A percentile compares a stretch with the other conserved stretches of the same genome.
phyloP scores from a whole-genome alignment of 2,113 vertebrate genomes.

The Oncorhynchus masou region DNA sequence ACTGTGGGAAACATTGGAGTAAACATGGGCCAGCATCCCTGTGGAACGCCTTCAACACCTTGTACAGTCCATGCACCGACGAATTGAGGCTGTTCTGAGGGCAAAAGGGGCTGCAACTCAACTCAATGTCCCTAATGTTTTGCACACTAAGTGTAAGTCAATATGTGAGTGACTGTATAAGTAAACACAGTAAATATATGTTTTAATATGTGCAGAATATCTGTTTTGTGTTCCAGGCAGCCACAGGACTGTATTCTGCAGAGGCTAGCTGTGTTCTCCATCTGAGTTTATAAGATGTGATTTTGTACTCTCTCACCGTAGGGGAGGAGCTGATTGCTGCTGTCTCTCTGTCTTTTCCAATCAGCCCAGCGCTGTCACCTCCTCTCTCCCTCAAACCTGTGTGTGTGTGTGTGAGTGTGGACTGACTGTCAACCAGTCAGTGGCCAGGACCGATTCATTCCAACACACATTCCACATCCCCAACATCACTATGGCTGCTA shows the following conservation, averaged over 20 bases:
- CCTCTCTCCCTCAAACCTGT: constrained; percentile 48
- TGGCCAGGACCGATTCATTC: constrained; percentile 47
- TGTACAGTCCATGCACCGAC: too few species aligned
- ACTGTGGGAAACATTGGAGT: too few species aligned
- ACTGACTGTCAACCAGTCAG: constrained; percentile 54
- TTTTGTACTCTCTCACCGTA: constrained; percentile 48
- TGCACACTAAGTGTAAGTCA: too few species aligned
- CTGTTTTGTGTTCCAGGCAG: constrained; percentile 3
- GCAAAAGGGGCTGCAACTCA: too few species aligned
- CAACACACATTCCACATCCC: neutral
- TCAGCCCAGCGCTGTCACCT: constrained; percentile 51
- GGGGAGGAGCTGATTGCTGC: constrained; percentile 56
- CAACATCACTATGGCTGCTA: neutral
- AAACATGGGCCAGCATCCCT: too few species aligned
- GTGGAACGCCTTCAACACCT: too few species aligned
- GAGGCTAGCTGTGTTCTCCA: neutral
- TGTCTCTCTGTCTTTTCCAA: constrained; percentile 60
- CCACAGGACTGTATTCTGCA: constrained; percentile 5
- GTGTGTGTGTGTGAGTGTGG: constrained; percentile 33
- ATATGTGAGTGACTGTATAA: too few species aligned
- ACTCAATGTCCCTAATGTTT: too few species aligned
- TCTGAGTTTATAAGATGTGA: constrained; percentile 44
- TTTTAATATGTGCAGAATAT: neutral
- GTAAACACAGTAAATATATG: too few species aligned
- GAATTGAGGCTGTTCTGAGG: too few species aligned